Evolutionary conservation across 2,113 vertebrate species (phyloP).

Genomic region (Podarcis muralis): DNA sequence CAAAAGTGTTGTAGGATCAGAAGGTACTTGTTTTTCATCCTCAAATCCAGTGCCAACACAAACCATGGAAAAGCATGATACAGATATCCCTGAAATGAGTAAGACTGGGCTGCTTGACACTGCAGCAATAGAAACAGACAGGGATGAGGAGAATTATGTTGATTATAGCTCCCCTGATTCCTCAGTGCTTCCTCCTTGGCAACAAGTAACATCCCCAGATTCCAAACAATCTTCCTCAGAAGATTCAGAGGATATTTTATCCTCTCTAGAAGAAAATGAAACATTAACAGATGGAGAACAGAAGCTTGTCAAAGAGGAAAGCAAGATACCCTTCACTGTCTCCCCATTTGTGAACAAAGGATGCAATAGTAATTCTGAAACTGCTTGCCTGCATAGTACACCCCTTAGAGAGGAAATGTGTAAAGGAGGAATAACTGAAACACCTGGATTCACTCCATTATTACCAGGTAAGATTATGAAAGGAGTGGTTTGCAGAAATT

Average conservation of each 20-base stretch:
- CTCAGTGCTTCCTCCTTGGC: constrained; percentile 86
- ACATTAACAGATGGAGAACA: constrained; percentile 48
- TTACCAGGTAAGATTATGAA: constrained; percentile 78
- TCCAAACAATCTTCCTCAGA: constrained; percentile 63
- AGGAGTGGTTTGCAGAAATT: constrained; percentile 1
- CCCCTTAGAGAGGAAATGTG: constrained; percentile 76
- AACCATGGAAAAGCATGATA: constrained; percentile 66
- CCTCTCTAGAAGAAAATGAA: constrained; percentile 57
- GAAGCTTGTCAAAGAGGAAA: constrained; percentile 49
- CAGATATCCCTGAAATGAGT: constrained; percentile 57
- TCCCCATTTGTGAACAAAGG: constrained; percentile 69
- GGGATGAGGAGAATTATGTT: constrained; percentile 69
- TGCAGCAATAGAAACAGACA: constrained; percentile 60
- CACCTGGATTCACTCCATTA: constrained; percentile 81
- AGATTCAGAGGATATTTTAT: constrained; percentile 61
- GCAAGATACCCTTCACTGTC: constrained; percentile 32
- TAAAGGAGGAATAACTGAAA: constrained; percentile 70
- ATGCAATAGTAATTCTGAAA: constrained; percentile 63
- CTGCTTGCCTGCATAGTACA: constrained; percentile 82
- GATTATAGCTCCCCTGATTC: constrained; percentile 81
- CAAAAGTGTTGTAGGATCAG: constrained; percentile 70
- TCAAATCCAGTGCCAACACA: constrained; percentile 62
- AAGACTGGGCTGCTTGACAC: constrained; percentile 41
- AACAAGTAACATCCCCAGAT: constrained; percentile 76
- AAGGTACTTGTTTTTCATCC: constrained; percentile 58